These are phyloP conservation scores for Oreochromis spilurus DNA, from an alignment of 2,113 vertebrate species.

Conservation along the genomic window DNA sequence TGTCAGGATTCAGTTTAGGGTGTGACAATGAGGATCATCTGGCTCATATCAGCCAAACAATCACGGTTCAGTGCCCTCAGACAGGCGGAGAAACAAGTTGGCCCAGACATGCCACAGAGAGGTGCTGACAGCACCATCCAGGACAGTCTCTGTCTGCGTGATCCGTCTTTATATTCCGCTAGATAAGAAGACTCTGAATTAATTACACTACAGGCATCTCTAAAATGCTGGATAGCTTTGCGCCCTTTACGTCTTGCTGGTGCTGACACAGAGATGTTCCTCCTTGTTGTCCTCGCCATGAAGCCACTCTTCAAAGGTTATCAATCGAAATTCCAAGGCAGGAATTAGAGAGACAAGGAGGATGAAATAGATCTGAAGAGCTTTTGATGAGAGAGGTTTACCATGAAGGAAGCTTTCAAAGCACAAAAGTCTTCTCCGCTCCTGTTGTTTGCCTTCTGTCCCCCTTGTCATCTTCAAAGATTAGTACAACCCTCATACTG, in stretches of 20 bases:
- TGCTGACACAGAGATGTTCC: constrained; percentile 49
- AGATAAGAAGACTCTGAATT: constrained; percentile 60
- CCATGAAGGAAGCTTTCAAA: constrained; percentile 59
- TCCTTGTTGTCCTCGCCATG: constrained; percentile 34
- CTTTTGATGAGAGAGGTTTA: constrained; percentile 52
- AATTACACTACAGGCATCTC: constrained; percentile 49
- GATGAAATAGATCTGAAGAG: constrained; percentile 51
- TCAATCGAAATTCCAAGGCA: constrained; percentile 44
- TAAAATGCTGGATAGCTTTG: constrained; percentile 32
- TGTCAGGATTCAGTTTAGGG: constrained; percentile 51
- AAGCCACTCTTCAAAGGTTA: constrained; percentile 60
- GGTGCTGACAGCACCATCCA: constrained; percentile 18
- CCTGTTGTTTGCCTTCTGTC: constrained; percentile 18
- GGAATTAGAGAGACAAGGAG: constrained; percentile 43
- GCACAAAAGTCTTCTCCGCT: constrained; percentile 45
- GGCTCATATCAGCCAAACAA: constrained; percentile 52
- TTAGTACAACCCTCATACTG: constrained; percentile 36
- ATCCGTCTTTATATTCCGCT: constrained; percentile 18
- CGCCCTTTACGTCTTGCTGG: constrained; percentile 22
- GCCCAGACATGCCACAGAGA: constrained; percentile 30
- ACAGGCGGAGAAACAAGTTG: constrained; percentile 24
- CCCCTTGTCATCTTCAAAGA: constrained; percentile 28
- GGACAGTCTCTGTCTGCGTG: not conserved
- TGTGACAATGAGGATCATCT: constrained; percentile 56
- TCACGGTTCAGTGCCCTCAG: constrained; percentile 32